Evolutionary conservation across 2,113 vertebrate species (phyloP), one percentile per base, ranked within the genome.

Genomic region (Ophiodon elongatus): DNA sequence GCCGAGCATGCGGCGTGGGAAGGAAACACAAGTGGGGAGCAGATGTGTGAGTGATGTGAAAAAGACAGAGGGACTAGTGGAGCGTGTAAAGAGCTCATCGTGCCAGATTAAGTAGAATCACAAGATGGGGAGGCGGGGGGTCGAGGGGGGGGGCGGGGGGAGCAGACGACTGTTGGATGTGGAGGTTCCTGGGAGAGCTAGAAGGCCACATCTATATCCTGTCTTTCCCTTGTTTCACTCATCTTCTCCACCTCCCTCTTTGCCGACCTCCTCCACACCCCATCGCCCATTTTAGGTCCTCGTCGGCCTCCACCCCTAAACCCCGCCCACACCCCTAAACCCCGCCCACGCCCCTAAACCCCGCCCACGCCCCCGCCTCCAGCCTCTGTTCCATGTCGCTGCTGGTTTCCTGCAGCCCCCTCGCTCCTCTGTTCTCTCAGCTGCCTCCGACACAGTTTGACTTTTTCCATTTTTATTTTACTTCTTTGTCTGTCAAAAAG

Each of bases 11-110:
- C 17, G 5, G 11, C 11, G 43, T 6, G 27, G 25, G 3, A 15
- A 11, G 8, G 39, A 23, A 25, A 2, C 17, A 77, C 21, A 13
- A 29, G 62, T 45, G 39, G 45, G 79, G 76, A 60, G 54, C 21
- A 23, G 76, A 74, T 52, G 74, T 63, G 52, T 69, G 60, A 81
- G 56, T 29, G 69, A 87, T 57, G 79, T 65, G 72, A 67, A 62
- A 52, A 80, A 66, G 75, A 88, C 8, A 47, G 50, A 66, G 50
- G 80, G 59, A 83, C 67, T 85, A 79, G 63, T 17, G 0, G 77
- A 69, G 70, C 43, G 54, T 52, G 72, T 72, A 59, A 73, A 60
- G 72, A 76, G 56, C 21, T 67, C 59, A 52, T 75, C 21, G 1
- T 33, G 67, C 57, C 35, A 77, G 72, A 78, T 86, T 27, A 83